These are phyloP conservation scores for Lordiphosa fenestrarum DNA, from an alignment of 2,888 invertebrate species.

Conservation along the genomic window DNA sequence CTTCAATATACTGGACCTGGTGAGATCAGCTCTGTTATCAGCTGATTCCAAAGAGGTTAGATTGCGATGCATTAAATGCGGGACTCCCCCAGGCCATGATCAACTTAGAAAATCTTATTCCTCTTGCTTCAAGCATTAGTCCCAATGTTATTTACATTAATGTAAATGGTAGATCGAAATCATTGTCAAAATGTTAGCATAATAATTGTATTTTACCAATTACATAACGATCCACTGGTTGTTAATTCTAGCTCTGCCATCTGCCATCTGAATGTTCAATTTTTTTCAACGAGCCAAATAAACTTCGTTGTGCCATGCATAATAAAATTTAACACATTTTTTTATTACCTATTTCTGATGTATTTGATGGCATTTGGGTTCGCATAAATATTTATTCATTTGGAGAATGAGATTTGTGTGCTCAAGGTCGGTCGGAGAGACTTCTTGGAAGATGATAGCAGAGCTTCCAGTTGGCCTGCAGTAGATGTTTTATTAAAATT, in stretches of 20 bases:
- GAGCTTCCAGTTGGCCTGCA: conserved; percentile 29
- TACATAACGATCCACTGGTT: conserved; percentile 13
- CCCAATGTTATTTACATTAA: too few relatives aligned
- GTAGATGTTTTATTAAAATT: conserved; percentile 46
- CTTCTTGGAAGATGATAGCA: conserved; percentile 46
- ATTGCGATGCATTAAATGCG: too few relatives aligned
- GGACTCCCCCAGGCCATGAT: too few relatives aligned
- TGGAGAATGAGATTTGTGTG: conserved; percentile 18
- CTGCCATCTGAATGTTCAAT: conserved; percentile 29
- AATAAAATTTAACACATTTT: conserved; percentile 41
- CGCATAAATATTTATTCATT: conserved; percentile 51
- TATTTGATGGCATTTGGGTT: conserved; percentile 31
- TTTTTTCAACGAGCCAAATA: conserved; percentile 21
- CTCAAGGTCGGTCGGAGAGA: conserved; percentile 39
- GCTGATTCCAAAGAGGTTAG: too few relatives aligned
- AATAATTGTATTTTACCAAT: conserved; percentile 12
- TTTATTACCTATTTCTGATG: conserved; percentile 47
- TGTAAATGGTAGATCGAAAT: too few relatives aligned
- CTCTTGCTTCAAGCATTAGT: too few relatives aligned
- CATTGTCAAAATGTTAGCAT: too few relatives aligned
- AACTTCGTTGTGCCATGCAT: conserved; percentile 33
- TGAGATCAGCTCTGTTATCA: too few relatives aligned
- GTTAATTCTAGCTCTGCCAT: conserved; percentile 1
- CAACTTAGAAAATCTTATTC: too few relatives aligned
- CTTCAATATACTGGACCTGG: too few relatives aligned